These are phyloP conservation scores for Acanthisitta chloris DNA, from an alignment of 2,113 vertebrate genomes.

Conservation along the genomic window DNA sequence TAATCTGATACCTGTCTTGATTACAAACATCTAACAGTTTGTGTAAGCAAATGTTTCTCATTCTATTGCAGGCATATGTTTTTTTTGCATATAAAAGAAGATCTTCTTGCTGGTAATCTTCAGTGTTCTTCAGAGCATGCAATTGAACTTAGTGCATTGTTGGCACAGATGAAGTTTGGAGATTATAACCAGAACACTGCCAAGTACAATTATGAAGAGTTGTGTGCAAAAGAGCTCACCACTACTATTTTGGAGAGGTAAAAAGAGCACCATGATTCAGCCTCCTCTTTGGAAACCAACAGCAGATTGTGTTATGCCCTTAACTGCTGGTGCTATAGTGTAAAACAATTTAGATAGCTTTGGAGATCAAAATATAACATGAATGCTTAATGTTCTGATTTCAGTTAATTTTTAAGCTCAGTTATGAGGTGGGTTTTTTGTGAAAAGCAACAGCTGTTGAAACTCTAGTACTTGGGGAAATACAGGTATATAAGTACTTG, in stretches of 20 bases:
- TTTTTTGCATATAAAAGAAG: slow-evolving; percentile 94
- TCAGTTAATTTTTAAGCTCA: not conserved
- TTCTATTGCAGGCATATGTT: slow-evolving; percentile 86
- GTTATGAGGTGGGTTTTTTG: not conserved
- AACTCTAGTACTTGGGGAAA: not conserved
- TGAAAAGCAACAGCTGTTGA: not conserved
- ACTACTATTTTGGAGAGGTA: slow-evolving; percentile 76
- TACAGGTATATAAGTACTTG: not conserved
- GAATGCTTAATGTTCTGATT: not conserved
- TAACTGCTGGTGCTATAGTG: not conserved
- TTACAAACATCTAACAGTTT: not conserved
- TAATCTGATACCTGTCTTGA: not conserved
- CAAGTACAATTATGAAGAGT: slow-evolving; percentile 89
- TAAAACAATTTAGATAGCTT: not conserved
- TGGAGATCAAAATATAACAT: not conserved
- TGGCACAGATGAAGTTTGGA: slow-evolving; percentile 94
- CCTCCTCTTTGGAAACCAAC: not conserved
- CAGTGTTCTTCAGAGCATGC: slow-evolving; percentile 89
- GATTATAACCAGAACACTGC: slow-evolving; percentile 98
- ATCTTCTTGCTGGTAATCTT: slow-evolving; percentile 90
- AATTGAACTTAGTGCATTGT: slow-evolving; percentile 87
- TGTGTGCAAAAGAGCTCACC: slow-evolving; percentile 87
- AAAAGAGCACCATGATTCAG: not conserved
- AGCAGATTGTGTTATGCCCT: not conserved
- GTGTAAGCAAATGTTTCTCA: not conserved